Percentiles rank a stretch among this genome's conserved stretches.
Evolutionary conservation across 2,888 invertebrate species (phyloP).

Genomic region (Arenicola marina): DNA sequence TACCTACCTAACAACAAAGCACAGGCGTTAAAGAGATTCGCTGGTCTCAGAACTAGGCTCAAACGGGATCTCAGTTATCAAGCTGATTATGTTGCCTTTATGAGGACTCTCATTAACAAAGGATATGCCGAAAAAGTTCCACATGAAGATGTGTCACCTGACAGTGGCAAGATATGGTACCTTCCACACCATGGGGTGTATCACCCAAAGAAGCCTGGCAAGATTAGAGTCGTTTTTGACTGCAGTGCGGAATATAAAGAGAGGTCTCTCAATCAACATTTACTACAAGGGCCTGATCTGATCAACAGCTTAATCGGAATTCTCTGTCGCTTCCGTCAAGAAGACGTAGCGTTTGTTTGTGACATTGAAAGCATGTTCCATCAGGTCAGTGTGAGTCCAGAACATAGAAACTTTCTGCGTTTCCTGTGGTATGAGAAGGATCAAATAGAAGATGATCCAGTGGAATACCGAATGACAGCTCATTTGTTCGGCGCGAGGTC

Average conservation of each 20-base stretch:
- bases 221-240: constrained; percentile 7
- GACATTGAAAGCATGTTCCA: constrained; percentile 10
- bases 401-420: not conserved
- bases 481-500: constrained; percentile 2
- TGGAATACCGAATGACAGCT: constrained; percentile 3
- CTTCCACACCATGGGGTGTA: constrained; percentile 7
- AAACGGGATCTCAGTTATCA: no score
- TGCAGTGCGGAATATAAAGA: not conserved
- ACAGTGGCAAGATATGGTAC: constrained; percentile 8
- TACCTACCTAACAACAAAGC: no score
- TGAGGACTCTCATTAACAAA: no score
- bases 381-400: not conserved
- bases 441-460: not conserved
- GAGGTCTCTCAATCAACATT: not conserved
- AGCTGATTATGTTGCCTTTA: no score
- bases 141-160: no score
- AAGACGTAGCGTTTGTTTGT: constrained; percentile 3
- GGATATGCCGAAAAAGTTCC: no score
- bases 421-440: constrained; percentile 4
- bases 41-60: no score
- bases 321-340: not conserved
- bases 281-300: constrained; percentile 7
- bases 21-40: no score
- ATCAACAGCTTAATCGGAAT: constrained; percentile 4
- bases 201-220: not conserved